Evolutionary conservation across 2,888 invertebrate genomes (phyloP).

Genomic region (Subacronicta megacephala): DNA sequence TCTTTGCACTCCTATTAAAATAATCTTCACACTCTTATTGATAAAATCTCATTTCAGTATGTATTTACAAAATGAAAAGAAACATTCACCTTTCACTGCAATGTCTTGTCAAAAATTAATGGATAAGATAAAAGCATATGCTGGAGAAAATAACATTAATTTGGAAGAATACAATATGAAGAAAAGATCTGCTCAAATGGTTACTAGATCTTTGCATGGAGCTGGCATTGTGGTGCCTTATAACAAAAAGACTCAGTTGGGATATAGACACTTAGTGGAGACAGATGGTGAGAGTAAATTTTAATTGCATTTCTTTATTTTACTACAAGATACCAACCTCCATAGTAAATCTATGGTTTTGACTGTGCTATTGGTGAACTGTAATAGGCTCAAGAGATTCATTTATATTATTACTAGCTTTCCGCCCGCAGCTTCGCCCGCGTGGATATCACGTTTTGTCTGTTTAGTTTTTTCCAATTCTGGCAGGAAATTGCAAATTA

Average conservation of each 20-base stretch:
- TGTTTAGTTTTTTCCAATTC: too few relatives aligned
- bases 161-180: constrained; percentile 90
- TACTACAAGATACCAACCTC: too few relatives aligned
- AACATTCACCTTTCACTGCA: constrained; percentile 91
- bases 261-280: constrained; percentile 94
- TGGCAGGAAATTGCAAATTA: too few relatives aligned
- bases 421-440: too few relatives aligned
- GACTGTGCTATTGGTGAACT: too few relatives aligned
- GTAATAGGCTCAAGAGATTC: too few relatives aligned
- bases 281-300: constrained; percentile 87
- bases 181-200: constrained; percentile 90
- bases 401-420: too few relatives aligned
- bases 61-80: constrained; percentile 87
- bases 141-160: constrained; percentile 89
- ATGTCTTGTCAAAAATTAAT: constrained; percentile 90
- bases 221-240: constrained; percentile 96
- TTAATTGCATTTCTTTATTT: neutral
- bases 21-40: too few relatives aligned
- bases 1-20: too few relatives aligned
- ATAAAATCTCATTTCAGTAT: constrained; percentile 73
- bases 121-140: constrained; percentile 90
- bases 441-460: too few relatives aligned
- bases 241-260: constrained; percentile 94
- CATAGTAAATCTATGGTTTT: too few relatives aligned
- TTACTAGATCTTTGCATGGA: constrained; percentile 94